Conservation (phyloP, 2,888 invertebrate genomes). For the Chrysodeixis includens region DNA sequence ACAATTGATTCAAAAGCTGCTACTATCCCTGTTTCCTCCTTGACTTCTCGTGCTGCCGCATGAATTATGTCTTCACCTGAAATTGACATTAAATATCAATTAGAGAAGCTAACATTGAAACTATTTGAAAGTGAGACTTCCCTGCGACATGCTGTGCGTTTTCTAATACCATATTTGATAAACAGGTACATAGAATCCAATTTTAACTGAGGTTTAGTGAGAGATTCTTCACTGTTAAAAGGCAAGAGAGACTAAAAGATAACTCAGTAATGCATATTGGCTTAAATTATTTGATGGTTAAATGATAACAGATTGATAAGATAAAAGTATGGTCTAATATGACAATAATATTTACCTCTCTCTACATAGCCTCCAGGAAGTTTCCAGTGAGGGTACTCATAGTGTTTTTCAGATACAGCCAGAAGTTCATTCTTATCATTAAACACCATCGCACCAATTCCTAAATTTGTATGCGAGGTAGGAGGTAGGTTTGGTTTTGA, state of each 20-base stretch:
- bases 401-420: conserved; percentile 94
- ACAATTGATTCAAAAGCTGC: conserved; percentile 93
- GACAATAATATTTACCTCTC: conserved; percentile 89
- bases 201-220: too few species aligned
- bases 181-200: too few species aligned
- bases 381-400: conserved; percentile 93
- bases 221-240: too few species aligned
- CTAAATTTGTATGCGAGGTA: conserved; percentile 93
- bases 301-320: not conserved
- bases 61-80: conserved; percentile 94
- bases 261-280: too few species aligned
- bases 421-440: conserved; percentile 93
- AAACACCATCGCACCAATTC: conserved; percentile 96
- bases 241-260: too few species aligned
- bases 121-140: too few species aligned
- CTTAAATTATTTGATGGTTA: too few species aligned
- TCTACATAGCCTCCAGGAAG: conserved; percentile 97
- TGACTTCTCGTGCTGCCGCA: conserved; percentile 95
- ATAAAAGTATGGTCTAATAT: not conserved
- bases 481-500: conserved; percentile 92
- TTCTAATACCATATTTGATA: too few species aligned
- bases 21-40: conserved; percentile 96
- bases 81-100: conserved; percentile 49
- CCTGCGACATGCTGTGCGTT: too few species aligned
- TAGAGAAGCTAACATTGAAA: not conserved